Conservation (phyloP, 2,113 vertebrate species). For the Amazona guildingii region DNA sequence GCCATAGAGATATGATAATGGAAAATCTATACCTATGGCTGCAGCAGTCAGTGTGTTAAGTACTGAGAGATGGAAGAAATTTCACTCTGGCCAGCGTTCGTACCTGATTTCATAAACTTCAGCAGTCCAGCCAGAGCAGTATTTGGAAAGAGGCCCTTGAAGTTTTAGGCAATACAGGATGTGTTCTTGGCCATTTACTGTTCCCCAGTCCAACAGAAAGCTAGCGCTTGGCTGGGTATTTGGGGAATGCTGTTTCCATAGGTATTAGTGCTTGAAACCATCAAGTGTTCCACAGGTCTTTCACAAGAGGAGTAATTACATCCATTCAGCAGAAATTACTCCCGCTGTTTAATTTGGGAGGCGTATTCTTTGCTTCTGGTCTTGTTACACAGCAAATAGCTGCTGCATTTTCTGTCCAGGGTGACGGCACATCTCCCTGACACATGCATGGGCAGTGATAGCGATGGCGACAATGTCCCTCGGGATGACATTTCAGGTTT, state of each 20-base stretch:
- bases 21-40: neutral
- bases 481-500: neutral
- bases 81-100: neutral
- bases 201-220: neutral
- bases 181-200: neutral
- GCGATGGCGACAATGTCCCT: rapidly evolving
- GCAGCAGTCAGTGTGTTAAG: neutral
- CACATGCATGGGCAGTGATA: neutral
- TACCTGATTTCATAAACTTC: neutral
- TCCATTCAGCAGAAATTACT: slow-evolving; percentile 49
- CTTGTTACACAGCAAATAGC: neutral
- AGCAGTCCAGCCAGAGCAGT: neutral
- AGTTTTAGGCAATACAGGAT: neutral
- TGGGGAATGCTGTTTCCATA: slow-evolving; percentile 35
- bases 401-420: neutral
- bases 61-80: neutral
- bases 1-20: neutral
- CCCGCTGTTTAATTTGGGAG: slow-evolving; percentile 28
- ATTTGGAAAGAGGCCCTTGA: neutral
- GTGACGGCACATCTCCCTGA: neutral
- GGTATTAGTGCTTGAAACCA: slow-evolving; percentile 18
- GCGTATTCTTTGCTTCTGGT: slow-evolving; percentile 34
- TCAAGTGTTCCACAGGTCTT: slow-evolving; percentile 49
- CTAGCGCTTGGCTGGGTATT: slow-evolving; percentile 6
- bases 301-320: slow-evolving; percentile 51